Evolutionary conservation across 1,140 invertebrate species (phyloP).

Genomic region (Drosophila simulans): DNA sequence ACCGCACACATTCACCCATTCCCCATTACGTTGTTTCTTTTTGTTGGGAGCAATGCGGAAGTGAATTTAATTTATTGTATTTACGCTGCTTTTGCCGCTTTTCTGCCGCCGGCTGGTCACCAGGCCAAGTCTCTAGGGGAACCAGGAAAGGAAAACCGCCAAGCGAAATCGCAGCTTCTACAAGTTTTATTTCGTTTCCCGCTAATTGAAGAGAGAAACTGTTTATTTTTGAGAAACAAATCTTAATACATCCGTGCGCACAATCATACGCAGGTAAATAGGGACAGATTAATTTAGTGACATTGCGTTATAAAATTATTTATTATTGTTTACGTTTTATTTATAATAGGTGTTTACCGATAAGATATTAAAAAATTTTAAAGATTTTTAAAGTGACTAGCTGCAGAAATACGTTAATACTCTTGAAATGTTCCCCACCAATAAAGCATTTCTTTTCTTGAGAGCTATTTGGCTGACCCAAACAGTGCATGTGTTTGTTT

Average conservation of each 20-base stretch:
- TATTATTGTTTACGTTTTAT: neutral
- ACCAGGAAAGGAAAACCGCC: slow-evolving; percentile 55
- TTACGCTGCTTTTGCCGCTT: slow-evolving; percentile 63
- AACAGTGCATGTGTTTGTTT: slow-evolving; percentile 12
- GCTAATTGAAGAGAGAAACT: slow-evolving; percentile 64
- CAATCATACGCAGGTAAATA: slow-evolving; percentile 18
- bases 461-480: neutral
- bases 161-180: slow-evolving; percentile 51
- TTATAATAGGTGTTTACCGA: too few relatives aligned
- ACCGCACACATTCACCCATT: slow-evolving; percentile 33
- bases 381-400: neutral
- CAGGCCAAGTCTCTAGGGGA: slow-evolving; percentile 45
- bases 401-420: too few relatives aligned
- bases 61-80: slow-evolving; percentile 85
- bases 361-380: neutral
- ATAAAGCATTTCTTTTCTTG: neutral
- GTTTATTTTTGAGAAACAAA: slow-evolving; percentile 46
- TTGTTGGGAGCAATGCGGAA: slow-evolving; percentile 83
- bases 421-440: too few relatives aligned
- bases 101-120: slow-evolving; percentile 54
- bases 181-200: slow-evolving; percentile 62
- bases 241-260: slow-evolving; percentile 42
- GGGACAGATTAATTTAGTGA: neutral
- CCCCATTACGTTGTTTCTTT: slow-evolving; percentile 76
- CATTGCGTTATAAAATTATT: neutral